Conservation (phyloP, 2,888 invertebrate species). For the Temnothorax ravouxi region DNA sequence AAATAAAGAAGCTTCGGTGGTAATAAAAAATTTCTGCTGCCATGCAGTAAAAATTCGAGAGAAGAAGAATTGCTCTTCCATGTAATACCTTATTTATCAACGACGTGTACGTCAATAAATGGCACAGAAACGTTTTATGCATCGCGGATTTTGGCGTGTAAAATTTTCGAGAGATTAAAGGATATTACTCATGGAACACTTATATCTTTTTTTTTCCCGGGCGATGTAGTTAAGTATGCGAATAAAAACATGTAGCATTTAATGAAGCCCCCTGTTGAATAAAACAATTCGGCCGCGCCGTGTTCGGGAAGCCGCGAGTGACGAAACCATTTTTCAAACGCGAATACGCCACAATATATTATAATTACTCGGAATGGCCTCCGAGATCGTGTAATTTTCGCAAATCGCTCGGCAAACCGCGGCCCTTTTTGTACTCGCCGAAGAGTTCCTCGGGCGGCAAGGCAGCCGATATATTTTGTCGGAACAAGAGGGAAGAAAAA, state of each 20-base stretch:
- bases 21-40: background rate
- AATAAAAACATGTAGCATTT: slow-evolving; percentile 40
- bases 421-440: slow-evolving; percentile 59
- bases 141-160: background rate
- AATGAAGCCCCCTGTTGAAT: slow-evolving; percentile 35
- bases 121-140: background rate
- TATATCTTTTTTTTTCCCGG: background rate
- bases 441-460: slow-evolving; percentile 44
- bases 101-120: background rate
- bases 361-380: slow-evolving; percentile 51
- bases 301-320: slow-evolving; percentile 19
- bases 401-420: slow-evolving; percentile 64
- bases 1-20: background rate
- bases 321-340: slow-evolving; percentile 54
- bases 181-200: background rate
- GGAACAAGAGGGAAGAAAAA: slow-evolving; percentile 56
- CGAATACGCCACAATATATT: slow-evolving; percentile 51
- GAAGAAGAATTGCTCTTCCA: background rate
- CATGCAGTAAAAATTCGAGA: background rate
- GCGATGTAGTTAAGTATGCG: slow-evolving; percentile 19
- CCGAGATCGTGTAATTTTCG: slow-evolving; percentile 63
- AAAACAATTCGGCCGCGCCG: slow-evolving; percentile 31
- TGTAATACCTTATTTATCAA: background rate
- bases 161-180: slow-evolving; percentile 4
- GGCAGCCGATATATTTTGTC: slow-evolving; percentile 67